Percentiles rank a stretch among this genome's conserved stretches.
These are phyloP conservation scores for Orientallactaga bullata DNA, from an alignment of 2,113 vertebrate genomes.

Conservation along the genomic window DNA sequence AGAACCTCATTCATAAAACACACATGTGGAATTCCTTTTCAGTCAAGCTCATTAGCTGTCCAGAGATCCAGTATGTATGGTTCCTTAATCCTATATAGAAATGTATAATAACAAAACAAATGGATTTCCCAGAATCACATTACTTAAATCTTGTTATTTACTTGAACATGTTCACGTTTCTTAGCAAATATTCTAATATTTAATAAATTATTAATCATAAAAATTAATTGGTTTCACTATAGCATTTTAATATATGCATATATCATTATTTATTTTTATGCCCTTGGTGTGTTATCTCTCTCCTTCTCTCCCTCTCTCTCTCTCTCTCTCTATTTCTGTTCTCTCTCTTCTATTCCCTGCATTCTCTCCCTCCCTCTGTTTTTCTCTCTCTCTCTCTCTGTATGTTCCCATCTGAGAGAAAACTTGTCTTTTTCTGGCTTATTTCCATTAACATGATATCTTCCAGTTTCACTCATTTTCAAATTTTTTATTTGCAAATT, in stretches of 20 bases:
- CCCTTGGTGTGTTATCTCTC: neutral
- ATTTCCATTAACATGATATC: neutral
- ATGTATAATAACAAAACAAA: constrained; percentile 11
- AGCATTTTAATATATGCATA: neutral
- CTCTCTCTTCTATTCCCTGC: neutral
- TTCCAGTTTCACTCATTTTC: too few relatives aligned
- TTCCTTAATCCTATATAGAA: neutral
- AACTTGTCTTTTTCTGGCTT: neutral
- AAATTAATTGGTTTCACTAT: neutral
- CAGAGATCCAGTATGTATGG: neutral
- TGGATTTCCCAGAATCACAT: neutral
- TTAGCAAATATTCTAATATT: neutral
- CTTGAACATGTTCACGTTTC: neutral
- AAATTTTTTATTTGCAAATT: too few relatives aligned
- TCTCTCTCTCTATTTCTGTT: neutral
- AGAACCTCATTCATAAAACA: neutral
- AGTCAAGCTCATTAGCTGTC: neutral
- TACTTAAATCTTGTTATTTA: neutral
- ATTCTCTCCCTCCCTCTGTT: neutral
- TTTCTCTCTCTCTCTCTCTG: neutral
- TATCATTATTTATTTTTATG: neutral
- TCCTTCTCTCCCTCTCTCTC: too few relatives aligned
- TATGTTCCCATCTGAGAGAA: neutral
- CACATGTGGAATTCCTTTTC: neutral
- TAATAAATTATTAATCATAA: neutral